A percentile compares a stretch with the other conserved stretches of the same genome.
phyloP scores from a whole-genome alignment of 2,113 vertebrate species.

The Sylvietta virens region DNA sequence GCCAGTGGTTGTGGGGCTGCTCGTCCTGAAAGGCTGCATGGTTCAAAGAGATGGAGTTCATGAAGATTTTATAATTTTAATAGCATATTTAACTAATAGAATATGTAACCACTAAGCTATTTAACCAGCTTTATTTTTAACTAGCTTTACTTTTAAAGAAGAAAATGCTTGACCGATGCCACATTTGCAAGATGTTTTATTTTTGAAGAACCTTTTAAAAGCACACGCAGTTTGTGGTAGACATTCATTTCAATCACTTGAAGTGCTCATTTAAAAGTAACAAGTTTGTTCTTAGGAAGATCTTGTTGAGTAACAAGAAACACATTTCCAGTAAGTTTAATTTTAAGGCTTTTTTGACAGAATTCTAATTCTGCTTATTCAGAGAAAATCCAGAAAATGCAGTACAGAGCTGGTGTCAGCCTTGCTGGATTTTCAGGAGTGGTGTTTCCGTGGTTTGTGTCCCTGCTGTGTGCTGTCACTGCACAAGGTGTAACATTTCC shows the following conservation, averaged over 20 bases:
- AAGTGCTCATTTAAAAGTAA: background rate
- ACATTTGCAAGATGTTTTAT: background rate
- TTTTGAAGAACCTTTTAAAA: background rate
- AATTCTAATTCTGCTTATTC: background rate
- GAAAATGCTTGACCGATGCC: background rate
- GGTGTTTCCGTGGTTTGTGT: background rate
- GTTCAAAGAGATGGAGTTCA: background rate
- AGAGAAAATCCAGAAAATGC: background rate
- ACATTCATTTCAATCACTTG: background rate
- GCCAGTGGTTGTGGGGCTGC: background rate
- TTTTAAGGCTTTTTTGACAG: background rate
- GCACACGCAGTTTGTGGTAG: background rate
- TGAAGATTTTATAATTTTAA: background rate
- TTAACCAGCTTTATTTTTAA: background rate
- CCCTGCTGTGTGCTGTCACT: background rate
- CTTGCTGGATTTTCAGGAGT: background rate
- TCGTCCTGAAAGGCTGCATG: background rate
- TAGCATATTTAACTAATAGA: background rate
- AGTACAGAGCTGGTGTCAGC: background rate
- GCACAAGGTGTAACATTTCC: background rate
- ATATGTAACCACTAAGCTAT: background rate
- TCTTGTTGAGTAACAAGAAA: background rate
- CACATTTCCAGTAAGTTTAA: background rate
- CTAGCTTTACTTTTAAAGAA: background rate
- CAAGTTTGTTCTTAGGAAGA: background rate